Base-by-base conservation (phyloP, 2,888 invertebrate genomes). In the Craniophora ligustri region DNA sequence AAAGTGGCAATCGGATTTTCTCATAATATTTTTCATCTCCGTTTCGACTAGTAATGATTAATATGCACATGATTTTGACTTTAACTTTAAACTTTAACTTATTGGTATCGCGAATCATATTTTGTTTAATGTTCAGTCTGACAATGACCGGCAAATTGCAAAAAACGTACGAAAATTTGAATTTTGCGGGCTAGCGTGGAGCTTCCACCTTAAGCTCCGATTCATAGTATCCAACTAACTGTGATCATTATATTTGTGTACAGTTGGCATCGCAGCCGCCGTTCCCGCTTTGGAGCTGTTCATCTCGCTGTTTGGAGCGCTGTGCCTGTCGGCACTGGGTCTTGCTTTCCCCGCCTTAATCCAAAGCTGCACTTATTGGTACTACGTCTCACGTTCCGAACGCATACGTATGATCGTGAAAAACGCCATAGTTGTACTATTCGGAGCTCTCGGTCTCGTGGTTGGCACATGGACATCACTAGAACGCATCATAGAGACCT, bases 311-410 rank as follows among this genome's bases (percentile, higher is more conserved):
- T 96, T 97, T 78, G 98, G 98, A n/a, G 98, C 98, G 0, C 94
- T 98, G 2, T 98, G 98, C 66, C 93, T 98, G 36, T 98, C 98
- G 0, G 97, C 97, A 0, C 94, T 98, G 50, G 98, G 98, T 0
- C 94, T 99, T 38, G 97, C 98, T 1, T 97, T 98, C 85, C 98
- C 98, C 7, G 98, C 98, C 0, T 91, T 98, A 61, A 97, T 99
- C 70, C 97, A 98, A 80, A 95, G 96, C 67, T 96, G 96, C 84
- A 96, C 97, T 0, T 96, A 96, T 83, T 98, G 97, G 97, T 95
- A 96, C 75, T 92, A 94, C 48, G 94, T 93, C 5, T 91, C 92
- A 0, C 94, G 95, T 10, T 80, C 91, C 0, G 93, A 94, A 50
- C 94, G 94, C 64, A 84, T 91, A 4, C 93, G 95, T 69, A 94